Percentiles rank a stretch among this genome's conserved stretches.
These are phyloP conservation scores for Peromyscus eremicus DNA, from an alignment of 2,797 vertebrate genomes.

Conservation along the genomic window DNA sequence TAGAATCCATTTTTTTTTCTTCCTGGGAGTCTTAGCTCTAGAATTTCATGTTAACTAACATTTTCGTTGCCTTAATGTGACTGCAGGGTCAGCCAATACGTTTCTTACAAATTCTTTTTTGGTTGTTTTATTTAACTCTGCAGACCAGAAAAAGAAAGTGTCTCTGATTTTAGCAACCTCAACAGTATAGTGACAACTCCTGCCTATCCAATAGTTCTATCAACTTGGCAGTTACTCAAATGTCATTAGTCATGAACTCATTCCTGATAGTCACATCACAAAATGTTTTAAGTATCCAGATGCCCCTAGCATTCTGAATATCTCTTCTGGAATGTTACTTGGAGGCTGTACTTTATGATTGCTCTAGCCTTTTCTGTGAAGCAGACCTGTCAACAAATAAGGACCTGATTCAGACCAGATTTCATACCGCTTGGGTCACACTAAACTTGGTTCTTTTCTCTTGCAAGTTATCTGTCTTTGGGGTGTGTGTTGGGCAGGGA, in stretches of 20 bases:
- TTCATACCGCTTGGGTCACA: slow-evolving; percentile 11
- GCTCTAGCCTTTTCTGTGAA: slow-evolving; percentile 70
- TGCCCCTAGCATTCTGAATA: slow-evolving; percentile 79
- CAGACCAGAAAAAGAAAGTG: slow-evolving; percentile 5
- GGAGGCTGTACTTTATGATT: slow-evolving; percentile 81
- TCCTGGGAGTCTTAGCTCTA: not conserved
- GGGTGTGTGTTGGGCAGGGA: not conserved
- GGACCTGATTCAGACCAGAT: slow-evolving; percentile 3
- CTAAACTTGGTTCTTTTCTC: not conserved
- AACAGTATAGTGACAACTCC: slow-evolving; percentile 54
- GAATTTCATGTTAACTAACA: not conserved
- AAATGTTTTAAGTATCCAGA: slow-evolving; percentile 82
- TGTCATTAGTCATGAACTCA: slow-evolving; percentile 86
- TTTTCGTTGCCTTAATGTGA: not conserved
- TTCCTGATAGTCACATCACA: slow-evolving; percentile 80
- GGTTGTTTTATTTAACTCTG: not conserved
- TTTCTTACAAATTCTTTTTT: not conserved
- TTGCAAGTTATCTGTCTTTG: slow-evolving; percentile 7
- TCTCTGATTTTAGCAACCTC: slow-evolving; percentile 10
- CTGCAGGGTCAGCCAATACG: not conserved
- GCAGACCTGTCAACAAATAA: slow-evolving; percentile 68
- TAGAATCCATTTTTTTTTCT: not conserved
- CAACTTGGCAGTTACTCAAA: slow-evolving; percentile 83
- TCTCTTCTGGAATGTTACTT: slow-evolving; percentile 86
- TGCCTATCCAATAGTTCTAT: slow-evolving; percentile 82